Conservation (phyloP, 2,113 vertebrate species). For the Eira barbara region DNA sequence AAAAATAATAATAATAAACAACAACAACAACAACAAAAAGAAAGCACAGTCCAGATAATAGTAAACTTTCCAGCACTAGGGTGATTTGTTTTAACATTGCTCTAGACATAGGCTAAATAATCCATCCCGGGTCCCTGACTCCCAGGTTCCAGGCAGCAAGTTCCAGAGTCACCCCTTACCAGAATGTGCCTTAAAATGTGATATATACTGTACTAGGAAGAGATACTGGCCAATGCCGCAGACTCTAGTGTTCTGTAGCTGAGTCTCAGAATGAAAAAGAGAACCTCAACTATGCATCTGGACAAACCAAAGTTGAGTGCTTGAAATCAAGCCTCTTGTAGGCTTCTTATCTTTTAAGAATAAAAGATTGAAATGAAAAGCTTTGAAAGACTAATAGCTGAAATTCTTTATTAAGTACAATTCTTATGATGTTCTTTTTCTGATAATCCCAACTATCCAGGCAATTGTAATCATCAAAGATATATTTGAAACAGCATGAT, state of each 20-base stretch:
- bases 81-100: neutral
- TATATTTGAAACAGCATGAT: neutral
- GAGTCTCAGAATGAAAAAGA: neutral
- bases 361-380: constrained; percentile 39
- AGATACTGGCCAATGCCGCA: neutral
- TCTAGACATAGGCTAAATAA: neutral
- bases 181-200: neutral
- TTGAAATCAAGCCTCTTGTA: neutral
- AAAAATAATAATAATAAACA: neutral
- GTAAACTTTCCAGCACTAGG: neutral
- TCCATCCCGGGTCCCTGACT: neutral
- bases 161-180: neutral
- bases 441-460: constrained; percentile 12
- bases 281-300: neutral
- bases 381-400: neutral
- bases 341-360: neutral
- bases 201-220: neutral
- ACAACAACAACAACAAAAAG: neutral
- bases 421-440: neutral
- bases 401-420: neutral
- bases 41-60: neutral
- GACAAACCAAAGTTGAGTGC: neutral
- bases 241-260: neutral
- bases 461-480: neutral
- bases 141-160: neutral